Evolutionary conservation across 2,888 invertebrate genomes (phyloP).

Genomic region (Tricholauxania praeusta): DNA sequence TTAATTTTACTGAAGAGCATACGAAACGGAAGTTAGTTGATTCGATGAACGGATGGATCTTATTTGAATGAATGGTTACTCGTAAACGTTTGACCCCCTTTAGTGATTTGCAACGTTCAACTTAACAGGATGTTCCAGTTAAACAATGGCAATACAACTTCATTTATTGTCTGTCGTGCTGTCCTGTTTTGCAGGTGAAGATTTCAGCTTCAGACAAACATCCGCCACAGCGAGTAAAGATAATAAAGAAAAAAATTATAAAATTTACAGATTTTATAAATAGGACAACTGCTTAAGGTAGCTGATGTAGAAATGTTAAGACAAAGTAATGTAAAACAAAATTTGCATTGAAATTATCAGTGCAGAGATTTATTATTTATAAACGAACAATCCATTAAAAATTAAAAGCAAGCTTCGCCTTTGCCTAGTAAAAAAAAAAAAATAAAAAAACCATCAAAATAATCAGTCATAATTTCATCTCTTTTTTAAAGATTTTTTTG

Average conservation of each 20-base stretch:
- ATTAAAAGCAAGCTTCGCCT: too few relatives aligned
- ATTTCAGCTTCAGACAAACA: neutral
- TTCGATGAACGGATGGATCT: constrained; percentile 10
- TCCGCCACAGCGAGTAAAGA: neutral
- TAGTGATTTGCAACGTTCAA: neutral
- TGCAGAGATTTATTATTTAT: too few relatives aligned
- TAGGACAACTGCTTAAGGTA: too few relatives aligned
- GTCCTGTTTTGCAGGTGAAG: constrained; percentile 1
- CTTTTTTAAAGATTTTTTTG: too few relatives aligned
- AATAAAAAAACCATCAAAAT: too few relatives aligned
- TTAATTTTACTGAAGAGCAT: neutral
- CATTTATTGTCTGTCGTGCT: neutral
- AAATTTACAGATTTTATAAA: neutral
- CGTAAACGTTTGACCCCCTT: constrained; percentile 23
- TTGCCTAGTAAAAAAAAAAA: too few relatives aligned
- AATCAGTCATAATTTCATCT: too few relatives aligned
- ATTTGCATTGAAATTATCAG: neutral
- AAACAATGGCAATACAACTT: constrained; percentile 18
- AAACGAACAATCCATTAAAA: too few relatives aligned
- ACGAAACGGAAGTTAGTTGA: constrained; percentile 30
- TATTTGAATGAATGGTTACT: neutral
- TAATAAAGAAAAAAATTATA: neutral
- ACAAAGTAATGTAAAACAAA: neutral
- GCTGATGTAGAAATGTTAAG: too few relatives aligned
- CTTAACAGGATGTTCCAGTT: constrained; percentile 24